Evolutionary conservation across 2,113 vertebrate species (phyloP).

Genomic region (Pagrus major): DNA sequence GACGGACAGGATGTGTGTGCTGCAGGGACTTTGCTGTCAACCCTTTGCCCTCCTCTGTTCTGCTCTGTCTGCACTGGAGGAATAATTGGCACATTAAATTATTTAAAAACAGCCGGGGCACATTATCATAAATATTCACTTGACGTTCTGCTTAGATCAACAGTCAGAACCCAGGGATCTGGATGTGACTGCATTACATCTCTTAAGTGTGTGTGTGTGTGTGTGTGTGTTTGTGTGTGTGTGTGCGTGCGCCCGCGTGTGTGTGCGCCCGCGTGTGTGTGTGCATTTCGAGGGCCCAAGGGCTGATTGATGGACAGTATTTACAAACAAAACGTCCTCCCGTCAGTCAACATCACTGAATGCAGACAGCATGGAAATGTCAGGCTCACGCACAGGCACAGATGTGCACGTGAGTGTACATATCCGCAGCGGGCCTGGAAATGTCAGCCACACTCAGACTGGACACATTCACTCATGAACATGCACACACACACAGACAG

Average conservation of each 20-base stretch:
- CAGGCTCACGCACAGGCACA: constrained; percentile 54
- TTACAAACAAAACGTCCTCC: constrained; percentile 70
- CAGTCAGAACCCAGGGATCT: constrained; percentile 67
- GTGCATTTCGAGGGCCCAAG: constrained; percentile 50
- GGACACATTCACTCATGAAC: constrained; percentile 19
- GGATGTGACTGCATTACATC: constrained; percentile 61
- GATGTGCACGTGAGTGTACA: constrained; percentile 38
- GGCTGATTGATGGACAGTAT: constrained; percentile 79
- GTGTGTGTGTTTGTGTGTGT: constrained; percentile 15
- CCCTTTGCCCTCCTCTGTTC: constrained; percentile 68
- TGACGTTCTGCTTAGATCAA: constrained; percentile 76
- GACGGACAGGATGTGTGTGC: constrained; percentile 45
- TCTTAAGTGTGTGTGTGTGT: background rate
- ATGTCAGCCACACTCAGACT: constrained; percentile 55
- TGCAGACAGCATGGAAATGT: constrained; percentile 76
- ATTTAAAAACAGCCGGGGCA: constrained; percentile 74
- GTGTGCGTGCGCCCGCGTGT: constrained; percentile 1
- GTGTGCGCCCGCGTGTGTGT: constrained; percentile 9
- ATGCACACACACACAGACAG: background rate
- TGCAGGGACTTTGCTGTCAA: constrained; percentile 61
- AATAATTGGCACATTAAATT: constrained; percentile 79
- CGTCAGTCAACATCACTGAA: constrained; percentile 69
- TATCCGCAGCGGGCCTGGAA: constrained; percentile 25
- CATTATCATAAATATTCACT: constrained; percentile 81
- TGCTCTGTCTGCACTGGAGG: constrained; percentile 43